Percentiles rank a stretch among this genome's conserved stretches.
These are phyloP conservation scores for Chrysolina haemoptera DNA, from an alignment of 2,888 invertebrate genomes.

Conservation along the genomic window DNA sequence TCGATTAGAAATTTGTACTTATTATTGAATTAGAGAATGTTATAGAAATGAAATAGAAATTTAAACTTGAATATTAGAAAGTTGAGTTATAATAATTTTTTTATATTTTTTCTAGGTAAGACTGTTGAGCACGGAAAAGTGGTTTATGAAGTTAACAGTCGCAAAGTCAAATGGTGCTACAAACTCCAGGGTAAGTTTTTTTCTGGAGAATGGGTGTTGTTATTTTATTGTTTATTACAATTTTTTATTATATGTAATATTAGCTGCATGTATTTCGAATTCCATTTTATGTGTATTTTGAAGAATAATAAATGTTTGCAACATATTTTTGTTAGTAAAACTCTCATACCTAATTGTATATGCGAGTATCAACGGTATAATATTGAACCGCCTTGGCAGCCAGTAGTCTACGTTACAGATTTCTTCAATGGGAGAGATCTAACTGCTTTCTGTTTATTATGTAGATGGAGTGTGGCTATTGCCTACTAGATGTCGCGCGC, in stretches of 20 bases:
- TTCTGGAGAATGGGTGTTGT: slow-evolving; percentile 20
- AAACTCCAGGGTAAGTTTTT: slow-evolving; percentile 39
- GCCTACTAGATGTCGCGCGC: background rate
- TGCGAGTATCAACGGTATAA: no score
- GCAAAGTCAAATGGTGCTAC: slow-evolving; percentile 44
- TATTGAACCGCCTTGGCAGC: no score
- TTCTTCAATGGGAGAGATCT: no score
- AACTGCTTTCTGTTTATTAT: background rate
- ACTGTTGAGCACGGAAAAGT: slow-evolving; percentile 43
- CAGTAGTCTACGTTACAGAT: no score
- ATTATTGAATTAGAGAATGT: no score
- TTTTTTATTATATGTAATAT: background rate
- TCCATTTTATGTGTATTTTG: background rate
- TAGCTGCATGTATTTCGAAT: background rate
- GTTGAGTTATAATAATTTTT: background rate
- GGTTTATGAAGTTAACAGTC: slow-evolving; percentile 42
- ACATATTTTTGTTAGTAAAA: no score
- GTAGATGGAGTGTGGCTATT: background rate
- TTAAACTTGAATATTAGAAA: no score
- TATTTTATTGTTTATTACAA: background rate
- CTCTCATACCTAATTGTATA: no score
- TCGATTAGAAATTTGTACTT: no score
- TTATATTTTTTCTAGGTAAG: slow-evolving; percentile 42
- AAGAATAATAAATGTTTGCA: no score
- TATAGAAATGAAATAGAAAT: no score